Evolutionary conservation across 2,888 invertebrate species (phyloP).

Genomic region (Atethmia centrago): DNA sequence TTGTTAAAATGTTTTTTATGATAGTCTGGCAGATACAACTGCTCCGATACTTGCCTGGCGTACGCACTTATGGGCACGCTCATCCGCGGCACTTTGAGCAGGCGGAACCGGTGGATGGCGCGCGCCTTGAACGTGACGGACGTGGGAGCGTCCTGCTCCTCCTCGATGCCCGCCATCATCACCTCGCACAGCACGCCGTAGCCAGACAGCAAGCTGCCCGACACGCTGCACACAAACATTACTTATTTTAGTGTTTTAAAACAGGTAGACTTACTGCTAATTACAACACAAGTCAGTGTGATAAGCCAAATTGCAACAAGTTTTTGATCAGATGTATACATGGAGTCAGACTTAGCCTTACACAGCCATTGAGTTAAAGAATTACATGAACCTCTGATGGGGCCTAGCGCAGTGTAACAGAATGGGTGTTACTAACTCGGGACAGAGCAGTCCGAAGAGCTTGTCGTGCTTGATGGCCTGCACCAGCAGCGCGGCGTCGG

Average conservation of each 20-base stretch:
- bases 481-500: slow-evolving; percentile 72
- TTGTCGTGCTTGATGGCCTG: slow-evolving; percentile 75
- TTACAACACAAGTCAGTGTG: not conserved
- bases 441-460: slow-evolving; percentile 84
- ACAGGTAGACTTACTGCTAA: not conserved
- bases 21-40: not conserved
- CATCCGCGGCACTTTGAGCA: slow-evolving; percentile 68
- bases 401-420: not conserved
- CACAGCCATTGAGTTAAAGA: not conserved
- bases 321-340: not conserved
- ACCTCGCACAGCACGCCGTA: slow-evolving; percentile 88
- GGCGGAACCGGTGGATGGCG: slow-evolving; percentile 82
- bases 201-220: slow-evolving; percentile 75
- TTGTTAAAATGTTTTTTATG: too few species aligned
- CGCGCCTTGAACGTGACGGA: slow-evolving; percentile 81
- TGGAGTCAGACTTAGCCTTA: not conserved
- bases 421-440: slow-evolving; percentile 75
- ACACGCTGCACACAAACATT: slow-evolving; percentile 70
- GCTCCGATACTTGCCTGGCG: slow-evolving; percentile 66
- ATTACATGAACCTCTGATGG: not conserved
- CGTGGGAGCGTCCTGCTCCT: slow-evolving; percentile 45
- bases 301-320: not conserved
- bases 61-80: slow-evolving; percentile 67
- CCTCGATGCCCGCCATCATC: slow-evolving; percentile 76
- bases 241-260: not conserved